Base-by-base conservation (phyloP, 2,113 vertebrate genomes). In the Tinamus guttatus region DNA sequence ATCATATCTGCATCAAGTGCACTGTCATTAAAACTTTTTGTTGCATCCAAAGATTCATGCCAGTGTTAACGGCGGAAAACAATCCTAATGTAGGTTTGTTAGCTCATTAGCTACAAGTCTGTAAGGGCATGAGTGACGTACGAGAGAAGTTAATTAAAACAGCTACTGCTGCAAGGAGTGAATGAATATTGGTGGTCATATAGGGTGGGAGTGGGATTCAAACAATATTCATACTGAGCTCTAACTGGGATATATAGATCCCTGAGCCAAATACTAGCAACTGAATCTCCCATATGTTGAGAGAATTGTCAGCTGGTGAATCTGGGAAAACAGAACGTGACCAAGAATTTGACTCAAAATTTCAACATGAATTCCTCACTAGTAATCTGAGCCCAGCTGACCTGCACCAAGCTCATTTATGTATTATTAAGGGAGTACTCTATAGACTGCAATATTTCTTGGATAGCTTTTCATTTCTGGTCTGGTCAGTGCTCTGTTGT, bases 101-200 rank as follows among this genome's bases (percentile, higher is more conserved):
- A 90, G 74, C 86, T 96, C 83, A 69, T 95, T 95, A 97, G 74
- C 85, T 94, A 70, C 0, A 0, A 93, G 81, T 81, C 85, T 96
- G 69, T 87, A 84, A 93, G 82, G 92, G 79, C 83, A 64, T 22
- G 69, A 86, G 67, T 85, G 92, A 96, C 5, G 5, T 92, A 76
- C 0, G 9, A 90, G 80, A 89, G 83, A 90, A 95, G 65, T 84
- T 96, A 96, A 94, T 97, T 95, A 90, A 89, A 93, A 92, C 30
- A 96, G 40, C 69, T 93, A 20, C 75, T 81, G 62, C 65, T 93
- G 77, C 0, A 1, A 84, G 86, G 59, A 85, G 56, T 64, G 41
- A 90, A 65, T 87, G 74, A 95, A 63, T 63, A n/a, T 74, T 1
- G 5, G 62, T 96, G 77, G 90, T 89, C 90, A 65, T 75, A 79